Percentiles rank a stretch among this genome's conserved stretches.
phyloP scores from a whole-genome alignment of 2,113 vertebrate genomes.

The Axis porcinus region DNA sequence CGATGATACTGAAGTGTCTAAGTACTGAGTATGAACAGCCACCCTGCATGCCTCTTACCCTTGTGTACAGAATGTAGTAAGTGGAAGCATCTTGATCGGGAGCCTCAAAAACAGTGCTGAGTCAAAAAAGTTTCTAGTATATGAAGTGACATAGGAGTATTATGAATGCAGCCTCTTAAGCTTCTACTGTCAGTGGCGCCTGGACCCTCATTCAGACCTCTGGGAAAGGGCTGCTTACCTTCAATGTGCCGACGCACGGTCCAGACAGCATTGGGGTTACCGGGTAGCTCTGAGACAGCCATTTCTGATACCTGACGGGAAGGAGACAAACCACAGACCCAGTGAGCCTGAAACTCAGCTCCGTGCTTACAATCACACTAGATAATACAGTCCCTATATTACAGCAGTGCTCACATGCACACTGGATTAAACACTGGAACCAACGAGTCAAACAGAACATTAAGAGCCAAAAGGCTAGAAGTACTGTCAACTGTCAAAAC shows the following conservation, averaged over 20 bases:
- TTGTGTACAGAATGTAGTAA: background rate
- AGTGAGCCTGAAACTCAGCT: background rate
- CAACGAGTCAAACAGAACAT: background rate
- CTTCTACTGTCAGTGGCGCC: background rate
- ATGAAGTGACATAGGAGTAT: background rate
- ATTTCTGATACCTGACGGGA: conserved; percentile 94
- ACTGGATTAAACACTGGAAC: background rate
- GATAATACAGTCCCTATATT: background rate
- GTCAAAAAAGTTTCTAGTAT: background rate
- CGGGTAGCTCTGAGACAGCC: conserved; percentile 98
- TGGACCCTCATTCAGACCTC: background rate
- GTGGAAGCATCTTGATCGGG: background rate
- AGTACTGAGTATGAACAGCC: background rate
- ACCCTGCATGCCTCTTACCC: background rate
- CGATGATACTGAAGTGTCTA: background rate
- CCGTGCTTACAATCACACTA: background rate
- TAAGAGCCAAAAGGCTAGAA: background rate
- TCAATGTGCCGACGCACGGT: conserved; percentile 97
- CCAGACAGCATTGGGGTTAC: conserved; percentile 99
- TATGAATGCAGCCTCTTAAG: conserved; percentile 14
- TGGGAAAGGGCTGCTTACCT: conserved; percentile 82
- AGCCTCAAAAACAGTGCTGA: background rate
- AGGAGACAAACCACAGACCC: conserved; percentile 40
- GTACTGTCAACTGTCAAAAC: background rate
- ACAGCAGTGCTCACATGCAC: background rate